Base-by-base conservation (phyloP, 2,888 invertebrate genomes). In the Philaethria dido region DNA sequence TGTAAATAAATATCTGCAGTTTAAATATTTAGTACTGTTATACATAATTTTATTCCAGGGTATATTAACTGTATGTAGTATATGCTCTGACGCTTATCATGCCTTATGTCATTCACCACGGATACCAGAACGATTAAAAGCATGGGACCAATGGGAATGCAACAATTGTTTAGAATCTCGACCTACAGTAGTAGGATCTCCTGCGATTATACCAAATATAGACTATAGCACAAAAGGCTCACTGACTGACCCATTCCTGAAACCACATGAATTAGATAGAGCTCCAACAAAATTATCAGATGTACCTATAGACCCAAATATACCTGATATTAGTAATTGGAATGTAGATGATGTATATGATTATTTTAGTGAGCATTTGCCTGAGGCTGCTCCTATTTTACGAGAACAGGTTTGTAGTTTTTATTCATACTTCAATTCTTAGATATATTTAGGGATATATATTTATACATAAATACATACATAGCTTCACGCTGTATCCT, bases 11-110 rank as follows among this genome's bases (percentile, higher is more conserved):
- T 18, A n/a, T 16, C 54, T 13, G 18, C 16, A 13, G 11, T 18
- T 54, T 36, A 20, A 45, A 45, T 18, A 22, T 18, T 20, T 39
- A 22, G 16, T 29, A 29, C 5, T n/a, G 62, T 42, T 48, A 22
- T 14, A 48, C 2, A 42, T 13, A 29, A 68, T 16, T 70, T 65
- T 69, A 16, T 73, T 69, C 59, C 85, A 96, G 95, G 95, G 95
- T 65, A 92, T 94, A 33, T 86, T 97, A 77, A 93, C 96, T 42
- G 96, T 97, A 50, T 98, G 98, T 86, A 95, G 95, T 75, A 94
- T 94, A 39, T 98, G 98, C 83, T 96, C 96, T 52, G 97, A 97
- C 84, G 96, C 96, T 4, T 98, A 96, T 82, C 98, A 98, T 84
- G 93, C 95, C 70, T 89, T 93, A 39, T 98, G 98, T 79, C 98